A percentile compares a stretch with the other conserved stretches of the same genome.
phyloP scores from a whole-genome alignment of 2,113 vertebrate genomes.

The Nestor notabilis region DNA sequence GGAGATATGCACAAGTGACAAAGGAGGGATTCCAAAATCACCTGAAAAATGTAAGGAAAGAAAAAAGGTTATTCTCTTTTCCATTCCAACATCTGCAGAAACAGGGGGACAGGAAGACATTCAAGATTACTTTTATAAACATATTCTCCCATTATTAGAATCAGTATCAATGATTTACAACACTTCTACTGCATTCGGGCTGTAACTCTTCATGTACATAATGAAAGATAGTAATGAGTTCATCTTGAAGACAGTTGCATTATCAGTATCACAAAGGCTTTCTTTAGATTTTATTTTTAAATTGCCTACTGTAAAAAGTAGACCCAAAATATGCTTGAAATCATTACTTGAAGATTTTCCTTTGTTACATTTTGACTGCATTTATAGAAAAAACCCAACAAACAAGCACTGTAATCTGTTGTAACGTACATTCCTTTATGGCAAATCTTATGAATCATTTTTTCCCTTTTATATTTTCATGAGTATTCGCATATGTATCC shows the following conservation, averaged over 20 bases:
- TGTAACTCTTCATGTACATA: neutral
- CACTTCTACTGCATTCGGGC: accelerated
- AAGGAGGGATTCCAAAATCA: neutral
- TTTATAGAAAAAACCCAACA: neutral
- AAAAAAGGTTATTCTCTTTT: neutral
- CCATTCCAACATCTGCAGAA: neutral
- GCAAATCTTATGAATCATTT: accelerated
- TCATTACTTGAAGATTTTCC: neutral
- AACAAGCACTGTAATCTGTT: neutral
- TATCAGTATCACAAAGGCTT: neutral
- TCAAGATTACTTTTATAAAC: neutral
- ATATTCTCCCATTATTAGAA: neutral
- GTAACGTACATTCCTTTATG: neutral
- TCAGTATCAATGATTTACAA: neutral
- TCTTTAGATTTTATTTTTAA: neutral
- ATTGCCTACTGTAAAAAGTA: neutral
- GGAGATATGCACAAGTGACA: accelerated
- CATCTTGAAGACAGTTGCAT: neutral
- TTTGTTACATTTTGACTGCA: neutral
- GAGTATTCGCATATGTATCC: neutral
- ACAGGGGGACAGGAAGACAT: too few species aligned
- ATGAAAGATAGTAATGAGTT: neutral
- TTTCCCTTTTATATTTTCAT: neutral
- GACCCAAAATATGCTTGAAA: neutral
- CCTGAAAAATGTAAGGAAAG: neutral